phyloP scores from a whole-genome alignment of 2,113 vertebrate species.

The Osmerus eperlanus region DNA sequence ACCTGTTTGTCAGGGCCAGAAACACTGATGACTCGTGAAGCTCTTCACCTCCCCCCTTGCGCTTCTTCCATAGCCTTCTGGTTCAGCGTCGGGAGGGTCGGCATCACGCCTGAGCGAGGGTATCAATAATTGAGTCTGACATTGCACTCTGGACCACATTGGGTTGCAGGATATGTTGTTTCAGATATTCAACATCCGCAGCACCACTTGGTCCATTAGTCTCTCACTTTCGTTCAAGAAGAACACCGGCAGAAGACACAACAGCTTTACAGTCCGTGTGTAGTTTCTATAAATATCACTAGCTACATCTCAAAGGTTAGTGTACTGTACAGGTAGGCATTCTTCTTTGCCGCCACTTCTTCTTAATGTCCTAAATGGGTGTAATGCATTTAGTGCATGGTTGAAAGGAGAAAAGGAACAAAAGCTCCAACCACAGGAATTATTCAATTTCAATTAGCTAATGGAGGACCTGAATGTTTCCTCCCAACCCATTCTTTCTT shows the following conservation, averaged over 20 bases:
- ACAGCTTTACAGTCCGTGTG: not conserved
- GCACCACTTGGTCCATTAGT: constrained; percentile 66
- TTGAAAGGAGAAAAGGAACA: constrained; percentile 33
- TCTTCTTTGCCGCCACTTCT: not conserved
- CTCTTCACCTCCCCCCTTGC: constrained; percentile 32
- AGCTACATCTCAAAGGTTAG: not conserved
- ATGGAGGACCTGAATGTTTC: constrained; percentile 59
- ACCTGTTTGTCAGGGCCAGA: constrained; percentile 53
- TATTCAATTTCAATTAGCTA: constrained; percentile 72
- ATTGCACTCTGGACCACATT: constrained; percentile 59
- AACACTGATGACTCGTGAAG: constrained; percentile 45
- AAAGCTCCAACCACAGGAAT: constrained; percentile 40
- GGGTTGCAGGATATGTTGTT: constrained; percentile 55
- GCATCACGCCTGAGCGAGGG: constrained; percentile 31
- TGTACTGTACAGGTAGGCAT: not conserved
- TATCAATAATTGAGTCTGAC: constrained; percentile 69
- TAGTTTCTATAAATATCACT: not conserved
- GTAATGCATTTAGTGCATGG: too few relatives aligned
- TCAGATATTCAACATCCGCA: constrained; percentile 40
- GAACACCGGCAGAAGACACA: constrained; percentile 36
- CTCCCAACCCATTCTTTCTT: constrained; percentile 40
- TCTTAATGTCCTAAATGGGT: too few relatives aligned
- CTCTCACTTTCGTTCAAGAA: constrained; percentile 61
- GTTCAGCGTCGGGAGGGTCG: constrained; percentile 14
- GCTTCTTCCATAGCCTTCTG: constrained; percentile 28